Evolutionary conservation across 1,140 invertebrate genomes (phyloP).

Genomic region (Eumaeus atala): DNA sequence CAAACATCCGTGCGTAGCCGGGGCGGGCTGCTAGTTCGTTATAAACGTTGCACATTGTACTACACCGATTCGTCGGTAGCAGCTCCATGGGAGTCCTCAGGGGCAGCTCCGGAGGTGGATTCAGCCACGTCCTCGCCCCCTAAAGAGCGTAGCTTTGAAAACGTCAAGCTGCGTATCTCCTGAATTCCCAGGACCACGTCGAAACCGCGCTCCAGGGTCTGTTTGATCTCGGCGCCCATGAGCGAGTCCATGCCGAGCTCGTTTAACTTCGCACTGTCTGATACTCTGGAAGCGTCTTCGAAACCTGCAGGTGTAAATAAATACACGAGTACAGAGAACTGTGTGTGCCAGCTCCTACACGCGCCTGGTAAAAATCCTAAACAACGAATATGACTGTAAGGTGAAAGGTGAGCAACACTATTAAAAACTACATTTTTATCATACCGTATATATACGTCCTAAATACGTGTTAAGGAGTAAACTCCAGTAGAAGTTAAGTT

Average conservation of each 20-base stretch:
- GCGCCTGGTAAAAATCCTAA: too few species aligned
- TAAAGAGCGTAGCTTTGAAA: slow-evolving; percentile 82
- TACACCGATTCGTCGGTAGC: slow-evolving; percentile 29
- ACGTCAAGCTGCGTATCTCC: slow-evolving; percentile 89
- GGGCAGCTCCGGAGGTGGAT: slow-evolving; percentile 25
- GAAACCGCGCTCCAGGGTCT: slow-evolving; percentile 93
- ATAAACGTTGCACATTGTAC: slow-evolving; percentile 39
- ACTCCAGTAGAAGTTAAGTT: neutral
- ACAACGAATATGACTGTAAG: too few species aligned
- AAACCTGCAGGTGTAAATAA: slow-evolving; percentile 62
- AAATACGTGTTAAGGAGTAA: too few species aligned
- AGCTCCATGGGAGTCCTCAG: slow-evolving; percentile 26
- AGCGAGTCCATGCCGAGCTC: slow-evolving; percentile 98
- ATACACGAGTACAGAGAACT: neutral
- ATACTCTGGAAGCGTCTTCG: slow-evolving; percentile 87
- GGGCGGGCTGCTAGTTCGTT: too few species aligned
- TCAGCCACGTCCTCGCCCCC: slow-evolving; percentile 45
- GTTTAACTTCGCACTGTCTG: slow-evolving; percentile 83
- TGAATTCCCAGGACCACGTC: slow-evolving; percentile 91
- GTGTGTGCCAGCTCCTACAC: too few species aligned
- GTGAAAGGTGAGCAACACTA: too few species aligned
- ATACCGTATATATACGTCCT: too few species aligned
- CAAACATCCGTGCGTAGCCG: too few species aligned
- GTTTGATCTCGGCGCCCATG: slow-evolving; percentile 98
- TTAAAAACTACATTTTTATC: too few species aligned